Evolutionary conservation across 2,888 invertebrate genomes (phyloP).

Genomic region (Schrankia costaestrigalis): DNA sequence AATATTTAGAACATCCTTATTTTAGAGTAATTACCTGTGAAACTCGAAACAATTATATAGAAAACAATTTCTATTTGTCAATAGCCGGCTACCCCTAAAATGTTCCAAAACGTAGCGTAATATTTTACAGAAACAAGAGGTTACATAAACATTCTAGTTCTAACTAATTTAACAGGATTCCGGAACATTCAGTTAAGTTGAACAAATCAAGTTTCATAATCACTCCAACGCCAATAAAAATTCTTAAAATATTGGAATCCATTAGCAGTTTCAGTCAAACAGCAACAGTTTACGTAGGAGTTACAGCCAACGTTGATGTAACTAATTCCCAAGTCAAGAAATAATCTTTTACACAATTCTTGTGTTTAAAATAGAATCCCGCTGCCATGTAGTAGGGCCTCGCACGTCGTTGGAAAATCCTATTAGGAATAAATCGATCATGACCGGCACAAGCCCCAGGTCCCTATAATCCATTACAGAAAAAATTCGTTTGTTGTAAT

Average conservation of each 20-base stretch:
- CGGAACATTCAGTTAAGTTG: too few species aligned
- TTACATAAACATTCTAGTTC: too few species aligned
- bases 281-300: not conserved
- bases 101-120: too few species aligned
- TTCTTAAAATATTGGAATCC: not conserved
- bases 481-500: conserved; percentile 30
- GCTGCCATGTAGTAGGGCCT: conserved; percentile 22
- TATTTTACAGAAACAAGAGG: too few species aligned
- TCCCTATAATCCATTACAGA: conserved; percentile 18
- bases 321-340: conserved; percentile 9
- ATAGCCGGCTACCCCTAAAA: too few species aligned
- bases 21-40: too few species aligned
- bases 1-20: too few species aligned
- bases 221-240: too few species aligned
- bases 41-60: too few species aligned
- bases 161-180: too few species aligned
- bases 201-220: too few species aligned
- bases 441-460: conserved; percentile 14
- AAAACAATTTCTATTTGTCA: too few species aligned
- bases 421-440: conserved; percentile 34
- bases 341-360: conserved; percentile 10
- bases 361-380: conserved; percentile 23
- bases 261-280: not conserved
- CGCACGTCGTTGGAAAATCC: conserved; percentile 25
- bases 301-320: not conserved